A percentile compares a stretch with the other conserved stretches of the same genome.
phyloP scores from a whole-genome alignment of 2,888 invertebrate species.

The Sesia bembeciformis region DNA sequence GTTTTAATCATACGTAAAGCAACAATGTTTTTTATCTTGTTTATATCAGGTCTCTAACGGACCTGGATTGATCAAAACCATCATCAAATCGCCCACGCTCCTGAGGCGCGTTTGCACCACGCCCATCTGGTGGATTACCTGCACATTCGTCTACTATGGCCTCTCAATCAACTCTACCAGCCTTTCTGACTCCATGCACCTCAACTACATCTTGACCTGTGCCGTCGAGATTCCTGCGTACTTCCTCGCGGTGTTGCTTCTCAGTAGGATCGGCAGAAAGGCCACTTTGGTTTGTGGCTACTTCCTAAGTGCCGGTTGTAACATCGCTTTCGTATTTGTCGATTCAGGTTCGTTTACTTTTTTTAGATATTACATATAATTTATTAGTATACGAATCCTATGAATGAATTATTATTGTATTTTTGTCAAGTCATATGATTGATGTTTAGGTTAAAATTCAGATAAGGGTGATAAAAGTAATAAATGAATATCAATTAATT shows the following conservation, averaged over 20 bases:
- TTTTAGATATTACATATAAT: neutral
- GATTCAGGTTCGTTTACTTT: slow-evolving; percentile 56
- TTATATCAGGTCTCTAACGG: neutral
- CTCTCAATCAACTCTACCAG: slow-evolving; percentile 84
- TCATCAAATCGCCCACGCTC: slow-evolving; percentile 51
- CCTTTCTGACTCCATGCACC: slow-evolving; percentile 81
- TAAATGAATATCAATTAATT: too few relatives aligned
- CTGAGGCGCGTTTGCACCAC: slow-evolving; percentile 76
- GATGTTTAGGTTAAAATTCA: too few relatives aligned
- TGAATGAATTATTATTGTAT: too few relatives aligned
- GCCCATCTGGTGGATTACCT: slow-evolving; percentile 85
- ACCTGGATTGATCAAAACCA: neutral
- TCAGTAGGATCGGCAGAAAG: slow-evolving; percentile 78
- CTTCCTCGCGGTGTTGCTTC: slow-evolving; percentile 72
- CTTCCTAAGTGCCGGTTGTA: slow-evolving; percentile 72
- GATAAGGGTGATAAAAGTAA: too few relatives aligned
- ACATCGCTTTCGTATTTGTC: slow-evolving; percentile 56
- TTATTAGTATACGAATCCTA: neutral
- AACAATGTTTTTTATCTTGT: neutral
- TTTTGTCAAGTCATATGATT: too few relatives aligned
- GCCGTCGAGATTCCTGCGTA: slow-evolving; percentile 83
- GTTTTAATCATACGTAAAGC: neutral
- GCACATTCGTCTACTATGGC: slow-evolving; percentile 86
- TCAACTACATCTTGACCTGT: slow-evolving; percentile 79
- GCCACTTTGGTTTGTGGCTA: slow-evolving; percentile 74